Evolutionary conservation across 92 coral and sea anemone genomes (phyloP).

Genomic region (Phenganax stokvisi): DNA sequence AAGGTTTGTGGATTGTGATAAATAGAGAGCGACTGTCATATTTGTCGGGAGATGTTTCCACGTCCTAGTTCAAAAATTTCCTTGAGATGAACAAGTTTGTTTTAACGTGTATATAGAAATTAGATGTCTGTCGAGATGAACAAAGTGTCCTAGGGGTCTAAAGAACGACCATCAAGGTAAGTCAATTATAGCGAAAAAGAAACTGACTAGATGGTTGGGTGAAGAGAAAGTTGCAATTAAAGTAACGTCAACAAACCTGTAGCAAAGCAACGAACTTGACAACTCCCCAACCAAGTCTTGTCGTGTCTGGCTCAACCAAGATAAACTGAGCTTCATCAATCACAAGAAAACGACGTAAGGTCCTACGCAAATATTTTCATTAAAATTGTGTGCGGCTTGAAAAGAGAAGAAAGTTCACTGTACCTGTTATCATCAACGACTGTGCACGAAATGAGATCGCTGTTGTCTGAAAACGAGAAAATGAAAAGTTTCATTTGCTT

Average conservation of each 20-base stretch:
- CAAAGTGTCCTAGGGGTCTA: too few relatives aligned
- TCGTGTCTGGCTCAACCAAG: constrained; percentile 95
- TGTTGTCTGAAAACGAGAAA: constrained; percentile 65
- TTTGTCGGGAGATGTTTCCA: constrained; percentile 92
- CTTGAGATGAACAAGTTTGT: too few relatives aligned
- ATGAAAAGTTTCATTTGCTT: background rate
- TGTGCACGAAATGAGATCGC: constrained; percentile 93
- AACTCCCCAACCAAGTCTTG: constrained; percentile 97
- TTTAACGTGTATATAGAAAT: background rate
- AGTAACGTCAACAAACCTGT: constrained; percentile 53
- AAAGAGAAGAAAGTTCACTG: constrained; percentile 25
- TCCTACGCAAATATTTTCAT: constrained; percentile 29
- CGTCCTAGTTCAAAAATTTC: constrained; percentile 59
- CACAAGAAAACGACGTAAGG: constrained; percentile 90
- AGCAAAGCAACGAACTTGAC: constrained; percentile 97
- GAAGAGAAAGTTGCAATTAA: background rate
- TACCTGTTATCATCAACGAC: constrained; percentile 87
- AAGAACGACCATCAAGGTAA: background rate
- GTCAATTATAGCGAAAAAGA: background rate
- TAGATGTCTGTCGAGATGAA: background rate
- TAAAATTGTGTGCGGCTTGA: background rate
- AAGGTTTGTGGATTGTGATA: constrained; percentile 96
- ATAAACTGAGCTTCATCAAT: constrained; percentile 99
- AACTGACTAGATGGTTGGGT: background rate
- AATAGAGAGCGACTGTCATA: constrained; percentile 98